These are phyloP conservation scores for Bugula neritina DNA, from an alignment of 2,888 invertebrate genomes.

Conservation along the genomic window DNA sequence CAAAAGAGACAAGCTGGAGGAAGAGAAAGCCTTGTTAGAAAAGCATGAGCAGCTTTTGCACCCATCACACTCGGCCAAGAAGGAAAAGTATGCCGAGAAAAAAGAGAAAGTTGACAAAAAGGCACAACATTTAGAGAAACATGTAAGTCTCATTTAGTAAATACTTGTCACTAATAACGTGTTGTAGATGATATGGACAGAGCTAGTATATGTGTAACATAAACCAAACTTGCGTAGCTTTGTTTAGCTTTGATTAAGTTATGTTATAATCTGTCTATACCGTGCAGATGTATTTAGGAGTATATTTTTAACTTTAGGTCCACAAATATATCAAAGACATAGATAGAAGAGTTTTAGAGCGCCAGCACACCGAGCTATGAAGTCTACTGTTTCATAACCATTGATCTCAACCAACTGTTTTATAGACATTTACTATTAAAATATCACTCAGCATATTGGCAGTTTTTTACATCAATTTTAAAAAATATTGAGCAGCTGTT, in stretches of 20 bases:
- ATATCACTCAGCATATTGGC: too few species aligned
- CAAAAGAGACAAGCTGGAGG: constrained; percentile 7
- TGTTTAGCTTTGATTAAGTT: background rate
- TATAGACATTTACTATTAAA: too few species aligned
- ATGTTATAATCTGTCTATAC: background rate
- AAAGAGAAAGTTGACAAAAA: constrained; percentile 8
- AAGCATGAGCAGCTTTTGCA: background rate
- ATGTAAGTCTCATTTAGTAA: background rate
- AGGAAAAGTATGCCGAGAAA: background rate
- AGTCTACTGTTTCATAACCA: too few species aligned
- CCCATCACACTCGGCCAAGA: background rate
- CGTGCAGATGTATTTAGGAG: background rate
- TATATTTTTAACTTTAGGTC: background rate
- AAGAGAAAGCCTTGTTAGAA: background rate
- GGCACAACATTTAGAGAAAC: background rate
- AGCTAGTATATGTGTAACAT: background rate
- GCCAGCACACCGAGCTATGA: background rate
- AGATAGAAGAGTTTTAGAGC: background rate
- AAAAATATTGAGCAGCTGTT: too few species aligned
- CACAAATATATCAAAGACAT: background rate
- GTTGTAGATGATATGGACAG: background rate
- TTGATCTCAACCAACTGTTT: too few species aligned
- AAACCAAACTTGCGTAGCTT: background rate
- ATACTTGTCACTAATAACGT: background rate
- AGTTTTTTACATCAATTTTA: too few species aligned